A percentile compares a stretch with the other conserved stretches of the same genome.
Evolutionary conservation across 2,797 vertebrate genomes (phyloP).

Genomic region (Gambusia yucatana): DNA sequence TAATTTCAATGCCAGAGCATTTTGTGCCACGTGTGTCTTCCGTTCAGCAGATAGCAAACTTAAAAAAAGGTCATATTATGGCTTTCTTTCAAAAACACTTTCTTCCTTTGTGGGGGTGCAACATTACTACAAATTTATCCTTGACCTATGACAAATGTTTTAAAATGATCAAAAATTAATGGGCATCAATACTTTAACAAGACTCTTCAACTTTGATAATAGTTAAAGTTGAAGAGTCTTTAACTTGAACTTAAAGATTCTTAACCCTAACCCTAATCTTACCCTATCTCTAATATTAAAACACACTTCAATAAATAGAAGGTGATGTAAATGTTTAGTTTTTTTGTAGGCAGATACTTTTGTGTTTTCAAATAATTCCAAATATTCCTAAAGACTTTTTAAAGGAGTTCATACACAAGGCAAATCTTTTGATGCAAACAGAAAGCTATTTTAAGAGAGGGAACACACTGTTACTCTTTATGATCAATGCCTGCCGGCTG

Average conservation of each 20-base stretch:
- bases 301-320: background rate
- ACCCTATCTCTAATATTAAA: background rate
- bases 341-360: background rate
- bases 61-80: background rate
- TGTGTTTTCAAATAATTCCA: background rate
- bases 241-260: no score
- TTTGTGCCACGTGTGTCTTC: background rate
- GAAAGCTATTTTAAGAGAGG: background rate
- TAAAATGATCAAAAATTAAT: background rate
- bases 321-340: background rate
- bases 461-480: background rate
- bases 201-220: background rate
- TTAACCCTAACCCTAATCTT: no score
- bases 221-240: no score
- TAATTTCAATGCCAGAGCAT: background rate
- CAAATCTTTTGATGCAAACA: background rate
- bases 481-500: background rate
- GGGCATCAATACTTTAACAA: background rate
- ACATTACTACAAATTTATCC: background rate
- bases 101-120: background rate
- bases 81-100: background rate
- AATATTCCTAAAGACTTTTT: background rate
- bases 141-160: background rate
- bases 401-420: background rate
- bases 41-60: background rate